Conservation (phyloP, 1,140 invertebrate species). For the Drosophila nikananu region DNA sequence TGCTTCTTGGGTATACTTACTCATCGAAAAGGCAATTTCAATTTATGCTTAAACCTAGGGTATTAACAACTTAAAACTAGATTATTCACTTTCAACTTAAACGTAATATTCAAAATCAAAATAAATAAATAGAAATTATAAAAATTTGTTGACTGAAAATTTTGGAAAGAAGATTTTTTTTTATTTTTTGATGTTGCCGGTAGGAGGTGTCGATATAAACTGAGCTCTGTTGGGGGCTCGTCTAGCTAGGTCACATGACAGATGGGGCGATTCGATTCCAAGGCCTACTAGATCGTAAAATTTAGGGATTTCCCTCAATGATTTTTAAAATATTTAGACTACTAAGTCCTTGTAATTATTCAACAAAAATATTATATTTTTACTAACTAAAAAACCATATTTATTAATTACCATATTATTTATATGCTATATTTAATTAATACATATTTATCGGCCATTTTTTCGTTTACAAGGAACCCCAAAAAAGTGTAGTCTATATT, state of each 20-base stretch:
- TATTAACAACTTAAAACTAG: not conserved
- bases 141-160: not conserved
- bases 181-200: not conserved
- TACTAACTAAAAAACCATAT: too few species aligned
- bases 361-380: too few species aligned
- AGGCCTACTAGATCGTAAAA: not conserved
- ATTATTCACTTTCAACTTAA: conserved; percentile 1
- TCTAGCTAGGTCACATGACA: not conserved
- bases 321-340: not conserved
- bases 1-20: not conserved
- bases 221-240: not conserved
- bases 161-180: not conserved
- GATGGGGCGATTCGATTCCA: not conserved
- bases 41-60: not conserved
- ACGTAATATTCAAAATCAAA: not conserved
- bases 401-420: too few species aligned
- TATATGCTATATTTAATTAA: too few species aligned
- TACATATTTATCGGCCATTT: too few species aligned
- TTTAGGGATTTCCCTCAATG: not conserved
- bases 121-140: too few species aligned
- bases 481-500: not conserved
- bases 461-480: too few species aligned
- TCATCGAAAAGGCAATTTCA: too few species aligned
- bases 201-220: not conserved
- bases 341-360: not conserved